Evolutionary conservation across 2,113 vertebrate species (phyloP).

Genomic region (Gnathonemus longibarbis): DNA sequence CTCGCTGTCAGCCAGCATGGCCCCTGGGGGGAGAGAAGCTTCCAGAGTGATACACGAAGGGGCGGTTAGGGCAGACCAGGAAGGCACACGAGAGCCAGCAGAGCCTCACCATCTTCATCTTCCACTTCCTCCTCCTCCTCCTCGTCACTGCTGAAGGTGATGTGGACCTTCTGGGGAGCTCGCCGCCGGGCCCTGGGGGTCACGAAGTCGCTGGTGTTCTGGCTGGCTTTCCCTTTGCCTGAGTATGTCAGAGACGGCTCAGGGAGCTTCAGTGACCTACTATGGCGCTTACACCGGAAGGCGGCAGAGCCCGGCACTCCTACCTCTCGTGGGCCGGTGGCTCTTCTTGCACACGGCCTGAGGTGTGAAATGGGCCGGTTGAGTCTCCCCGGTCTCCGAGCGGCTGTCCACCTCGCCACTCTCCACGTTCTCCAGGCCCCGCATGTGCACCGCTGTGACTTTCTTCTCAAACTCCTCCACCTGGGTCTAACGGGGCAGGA

Average conservation of each 20-base stretch:
- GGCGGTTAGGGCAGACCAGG: background rate
- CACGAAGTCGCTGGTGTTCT: constrained; percentile 53
- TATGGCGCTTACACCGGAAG: fast-evolving
- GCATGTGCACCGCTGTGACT: constrained; percentile 69
- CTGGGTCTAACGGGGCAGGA: constrained; percentile 54
- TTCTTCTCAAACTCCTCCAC: constrained; percentile 88
- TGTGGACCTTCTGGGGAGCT: constrained; percentile 52
- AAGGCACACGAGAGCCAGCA: background rate
- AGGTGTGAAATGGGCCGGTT: constrained; percentile 19
- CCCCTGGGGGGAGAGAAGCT: constrained; percentile 42
- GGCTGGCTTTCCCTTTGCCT: constrained; percentile 48
- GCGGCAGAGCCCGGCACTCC: background rate
- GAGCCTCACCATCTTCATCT: constrained; percentile 55
- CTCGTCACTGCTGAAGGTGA: constrained; percentile 84
- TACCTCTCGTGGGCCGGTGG: constrained; percentile 27
- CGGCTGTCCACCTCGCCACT: constrained; percentile 52
- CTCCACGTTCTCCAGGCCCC: constrained; percentile 74
- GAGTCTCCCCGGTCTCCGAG: constrained; percentile 30
- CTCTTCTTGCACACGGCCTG: constrained; percentile 18
- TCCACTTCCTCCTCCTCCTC: constrained; percentile 72
- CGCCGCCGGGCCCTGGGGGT: constrained; percentile 58
- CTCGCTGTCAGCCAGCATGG: constrained; percentile 76
- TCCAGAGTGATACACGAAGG: background rate
- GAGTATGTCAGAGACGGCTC: background rate
- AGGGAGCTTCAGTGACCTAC: background rate